Base-by-base conservation (phyloP, 2,888 invertebrate species). In the Vandiemenella viatica region DNA sequence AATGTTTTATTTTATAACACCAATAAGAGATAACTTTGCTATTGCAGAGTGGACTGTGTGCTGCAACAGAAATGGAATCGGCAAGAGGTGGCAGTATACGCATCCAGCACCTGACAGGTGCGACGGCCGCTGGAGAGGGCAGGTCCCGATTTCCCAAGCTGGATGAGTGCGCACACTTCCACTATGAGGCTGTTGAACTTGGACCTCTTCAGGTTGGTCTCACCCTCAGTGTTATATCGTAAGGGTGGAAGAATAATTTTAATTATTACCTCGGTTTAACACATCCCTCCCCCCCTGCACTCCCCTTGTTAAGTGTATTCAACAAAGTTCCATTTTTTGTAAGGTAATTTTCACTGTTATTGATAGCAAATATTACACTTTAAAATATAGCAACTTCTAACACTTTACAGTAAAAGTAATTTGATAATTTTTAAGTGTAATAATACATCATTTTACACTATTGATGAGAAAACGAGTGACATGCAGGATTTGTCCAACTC, bases 101-200 rank as follows among this genome's bases (percentile, higher is more conserved):
- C 48, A 67, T 68, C 56, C 67, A 67, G 57, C 67, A 67, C 55
- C 57, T 67, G 53, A 65, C 63, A 60, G 54, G 43, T 26, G 50
- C 55, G 19, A 53, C 55, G 26, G 47, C 52, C 32, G 53, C 53
- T 13, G 51, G 51, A 55, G 56, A 57, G 43, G 55, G 58, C 37
- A 55, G 58, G 38, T 77, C 79, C 57, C 74, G 83, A 48, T 88
- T 89, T 70, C 88, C 87, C 46, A 85, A 86, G 63, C 75, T 96
- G 53, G 92, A 93, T 67, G 95, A 96, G 65, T 97, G 96, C 69
- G 95, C 95, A 5, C 97, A 97, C 66, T 97, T 97, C 69, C 97
- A 97, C 69, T 97, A 96, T 69, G 95, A 96, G 63, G 76, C 87
- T 56, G 93, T 95, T 16, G 85, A 90, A 57, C 73, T 96, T 56